Conservation (phyloP, 2,888 invertebrate genomes). For the Augiades crinisus region DNA sequence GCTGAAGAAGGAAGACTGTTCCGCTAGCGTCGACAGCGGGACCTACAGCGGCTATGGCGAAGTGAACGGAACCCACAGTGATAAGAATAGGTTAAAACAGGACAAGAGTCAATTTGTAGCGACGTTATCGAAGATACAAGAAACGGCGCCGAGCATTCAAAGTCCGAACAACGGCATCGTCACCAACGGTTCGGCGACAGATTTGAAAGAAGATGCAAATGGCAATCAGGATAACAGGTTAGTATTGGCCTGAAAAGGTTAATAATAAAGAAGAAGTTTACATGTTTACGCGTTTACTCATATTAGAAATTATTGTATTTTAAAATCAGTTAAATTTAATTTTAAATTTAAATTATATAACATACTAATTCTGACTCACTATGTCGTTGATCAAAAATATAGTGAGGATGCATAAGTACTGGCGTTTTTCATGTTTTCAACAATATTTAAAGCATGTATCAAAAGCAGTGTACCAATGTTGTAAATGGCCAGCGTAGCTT, state of each 20-base stretch:
- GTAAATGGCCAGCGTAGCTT: no score
- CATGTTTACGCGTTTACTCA: no score
- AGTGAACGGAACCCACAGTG: constrained; percentile 62
- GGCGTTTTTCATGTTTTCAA: no score
- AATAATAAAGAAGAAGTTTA: no score
- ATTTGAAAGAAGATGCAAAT: constrained; percentile 54
- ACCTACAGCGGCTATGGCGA: constrained; percentile 72
- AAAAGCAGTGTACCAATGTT: no score
- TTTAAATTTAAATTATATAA: no score
- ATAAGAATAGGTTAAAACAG: constrained; percentile 62
- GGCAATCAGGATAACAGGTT: constrained; percentile 72
- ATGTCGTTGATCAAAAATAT: no score
- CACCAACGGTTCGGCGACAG: constrained; percentile 67
- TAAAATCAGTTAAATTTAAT: no score
- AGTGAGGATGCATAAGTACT: no score
- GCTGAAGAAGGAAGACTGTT: constrained; percentile 71
- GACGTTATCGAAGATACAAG: constrained; percentile 84
- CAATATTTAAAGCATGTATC: no score
- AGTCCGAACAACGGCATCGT: constrained; percentile 58
- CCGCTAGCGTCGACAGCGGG: constrained; percentile 72
- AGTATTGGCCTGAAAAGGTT: constrained; percentile 27
- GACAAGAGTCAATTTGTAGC: constrained; percentile 80
- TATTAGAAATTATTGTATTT: no score
- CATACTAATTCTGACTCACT: no score
- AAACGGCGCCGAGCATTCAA: constrained; percentile 74